Conservation (phyloP, 2,113 vertebrate genomes). For the Suncus etruscus region DNA sequence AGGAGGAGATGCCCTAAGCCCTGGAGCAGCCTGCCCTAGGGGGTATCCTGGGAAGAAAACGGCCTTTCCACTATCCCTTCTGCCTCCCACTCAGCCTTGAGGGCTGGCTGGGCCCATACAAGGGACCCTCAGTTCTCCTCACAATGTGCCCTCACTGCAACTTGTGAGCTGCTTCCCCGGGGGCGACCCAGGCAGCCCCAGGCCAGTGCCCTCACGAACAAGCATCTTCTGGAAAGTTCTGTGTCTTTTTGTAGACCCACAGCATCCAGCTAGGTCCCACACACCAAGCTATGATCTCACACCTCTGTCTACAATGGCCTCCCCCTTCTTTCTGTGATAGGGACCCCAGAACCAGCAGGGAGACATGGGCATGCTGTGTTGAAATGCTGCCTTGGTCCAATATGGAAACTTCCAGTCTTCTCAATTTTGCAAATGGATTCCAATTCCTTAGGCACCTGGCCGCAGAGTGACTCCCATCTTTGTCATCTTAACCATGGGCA, state of each 20-base stretch:
- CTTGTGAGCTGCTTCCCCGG: background rate
- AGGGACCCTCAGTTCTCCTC: background rate
- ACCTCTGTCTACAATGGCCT: background rate
- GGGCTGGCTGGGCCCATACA: background rate
- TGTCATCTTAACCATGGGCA: too few species aligned
- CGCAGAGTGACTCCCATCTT: too few species aligned
- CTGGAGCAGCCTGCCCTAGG: background rate
- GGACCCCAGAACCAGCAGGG: too few species aligned
- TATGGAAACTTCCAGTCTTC: too few species aligned
- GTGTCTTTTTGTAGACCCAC: background rate
- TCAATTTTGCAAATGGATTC: too few species aligned
- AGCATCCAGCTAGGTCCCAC: background rate
- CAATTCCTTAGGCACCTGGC: too few species aligned
- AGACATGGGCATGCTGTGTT: too few species aligned
- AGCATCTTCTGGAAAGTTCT: background rate
- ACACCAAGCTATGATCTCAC: too few species aligned
- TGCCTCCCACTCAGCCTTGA: background rate
- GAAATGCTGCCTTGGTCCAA: too few species aligned
- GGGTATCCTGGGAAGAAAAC: background rate
- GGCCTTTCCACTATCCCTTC: background rate
- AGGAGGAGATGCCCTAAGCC: rapidly evolving
- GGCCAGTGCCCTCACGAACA: background rate
- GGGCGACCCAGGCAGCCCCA: background rate
- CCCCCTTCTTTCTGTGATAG: too few species aligned
- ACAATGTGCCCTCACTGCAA: background rate